These are phyloP conservation scores for Martes martes DNA, from an alignment of 2,113 vertebrate species.

Conservation along the genomic window DNA sequence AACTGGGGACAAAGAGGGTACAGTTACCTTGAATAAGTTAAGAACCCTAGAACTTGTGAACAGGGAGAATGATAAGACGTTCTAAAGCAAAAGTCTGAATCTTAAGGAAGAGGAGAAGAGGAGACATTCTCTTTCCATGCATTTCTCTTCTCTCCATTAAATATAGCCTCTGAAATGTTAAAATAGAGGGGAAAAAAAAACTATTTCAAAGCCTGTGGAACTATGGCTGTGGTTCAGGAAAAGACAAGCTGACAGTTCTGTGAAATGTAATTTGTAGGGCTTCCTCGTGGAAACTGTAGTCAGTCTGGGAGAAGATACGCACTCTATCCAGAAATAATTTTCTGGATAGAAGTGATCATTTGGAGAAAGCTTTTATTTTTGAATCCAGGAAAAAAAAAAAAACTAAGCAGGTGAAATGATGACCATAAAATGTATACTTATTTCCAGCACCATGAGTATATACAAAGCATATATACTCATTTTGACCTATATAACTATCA, in stretches of 20 bases:
- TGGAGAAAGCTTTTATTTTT: neutral
- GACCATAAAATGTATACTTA: neutral
- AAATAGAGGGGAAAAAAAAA: neutral
- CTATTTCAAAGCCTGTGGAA: constrained; percentile 58
- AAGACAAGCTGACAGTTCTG: constrained; percentile 64
- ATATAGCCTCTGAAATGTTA: constrained; percentile 16
- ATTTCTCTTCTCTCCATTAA: neutral
- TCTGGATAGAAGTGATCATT: neutral
- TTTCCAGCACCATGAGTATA: neutral
- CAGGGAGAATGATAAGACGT: neutral
- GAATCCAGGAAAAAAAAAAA: neutral
- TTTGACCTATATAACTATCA: neutral
- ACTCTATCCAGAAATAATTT: neutral
- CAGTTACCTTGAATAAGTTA: neutral
- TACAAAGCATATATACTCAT: neutral
- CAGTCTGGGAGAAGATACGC: neutral
- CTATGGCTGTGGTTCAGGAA: constrained; percentile 54
- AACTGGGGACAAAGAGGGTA: neutral
- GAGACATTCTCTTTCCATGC: neutral
- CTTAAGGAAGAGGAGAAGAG: neutral
- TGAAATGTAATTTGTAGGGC: constrained; percentile 55
- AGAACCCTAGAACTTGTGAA: neutral
- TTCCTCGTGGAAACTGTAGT: neutral
- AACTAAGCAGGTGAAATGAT: neutral
- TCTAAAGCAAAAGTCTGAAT: neutral